Percentiles rank a stretch among this genome's conserved stretches.
These are phyloP conservation scores for Melipona beecheii DNA, from an alignment of 2,888 invertebrate genomes.

Conservation along the genomic window DNA sequence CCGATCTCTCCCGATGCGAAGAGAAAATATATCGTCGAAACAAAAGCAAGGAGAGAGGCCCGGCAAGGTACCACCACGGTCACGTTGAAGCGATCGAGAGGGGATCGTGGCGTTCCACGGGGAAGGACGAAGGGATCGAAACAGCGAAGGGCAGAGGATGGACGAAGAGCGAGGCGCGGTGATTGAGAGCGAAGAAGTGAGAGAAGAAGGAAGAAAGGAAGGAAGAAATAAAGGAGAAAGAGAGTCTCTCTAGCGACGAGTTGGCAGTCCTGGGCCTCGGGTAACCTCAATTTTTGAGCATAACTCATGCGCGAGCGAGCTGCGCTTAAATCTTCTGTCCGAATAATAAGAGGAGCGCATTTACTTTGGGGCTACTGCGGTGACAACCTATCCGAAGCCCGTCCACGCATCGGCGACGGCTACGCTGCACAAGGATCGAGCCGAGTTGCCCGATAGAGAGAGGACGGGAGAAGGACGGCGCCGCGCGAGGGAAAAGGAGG, in stretches of 20 bases:
- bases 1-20: constrained; percentile 70
- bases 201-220: constrained; percentile 13
- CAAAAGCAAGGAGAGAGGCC: constrained; percentile 66
- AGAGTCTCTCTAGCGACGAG: constrained; percentile 53
- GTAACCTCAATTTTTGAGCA: constrained; percentile 79
- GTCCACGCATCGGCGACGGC: constrained; percentile 63
- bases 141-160: constrained; percentile 17
- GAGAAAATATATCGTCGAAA: constrained; percentile 78
- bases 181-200: constrained; percentile 18
- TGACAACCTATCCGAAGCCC: constrained; percentile 77
- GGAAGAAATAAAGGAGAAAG: constrained; percentile 51
- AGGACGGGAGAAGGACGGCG: constrained; percentile 20
- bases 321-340: constrained; percentile 80
- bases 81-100: constrained; percentile 23
- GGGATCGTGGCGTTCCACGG: neutral
- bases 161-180: neutral
- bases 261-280: constrained; percentile 58
- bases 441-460: constrained; percentile 32
- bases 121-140: constrained; percentile 39
- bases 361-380: constrained; percentile 78
- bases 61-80: constrained; percentile 28
- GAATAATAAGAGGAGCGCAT: constrained; percentile 80
- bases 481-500: constrained; percentile 38
- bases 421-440: constrained; percentile 53
- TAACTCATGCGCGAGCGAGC: constrained; percentile 78